Evolutionary conservation across 2,113 vertebrate genomes (phyloP).

Genomic region (Ardeotis arabs): DNA sequence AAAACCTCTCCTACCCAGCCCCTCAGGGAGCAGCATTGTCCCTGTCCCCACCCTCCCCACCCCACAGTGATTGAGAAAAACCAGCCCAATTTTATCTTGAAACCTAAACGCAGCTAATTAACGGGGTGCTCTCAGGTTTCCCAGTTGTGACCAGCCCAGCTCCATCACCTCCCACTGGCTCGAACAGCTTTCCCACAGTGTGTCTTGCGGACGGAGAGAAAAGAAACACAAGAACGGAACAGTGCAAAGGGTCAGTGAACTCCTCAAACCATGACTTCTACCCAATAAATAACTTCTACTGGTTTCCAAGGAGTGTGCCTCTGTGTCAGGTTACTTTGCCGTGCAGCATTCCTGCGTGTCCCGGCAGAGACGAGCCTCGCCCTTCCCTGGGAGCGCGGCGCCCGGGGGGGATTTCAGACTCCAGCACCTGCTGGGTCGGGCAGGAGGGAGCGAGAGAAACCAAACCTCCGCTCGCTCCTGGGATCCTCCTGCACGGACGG

Average conservation of each 20-base stretch:
- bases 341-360: rapidly evolving
- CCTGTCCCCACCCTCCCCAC: too few relatives aligned
- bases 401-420: background rate
- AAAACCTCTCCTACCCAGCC: background rate
- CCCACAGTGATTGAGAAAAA: background rate
- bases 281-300: slow-evolving; percentile 29
- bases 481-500: background rate
- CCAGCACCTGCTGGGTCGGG: background rate
- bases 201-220: background rate
- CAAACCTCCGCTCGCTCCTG: background rate
- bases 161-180: background rate
- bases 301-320: background rate
- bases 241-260: background rate
- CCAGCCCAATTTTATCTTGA: background rate
- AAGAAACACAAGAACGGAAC: background rate
- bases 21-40: background rate
- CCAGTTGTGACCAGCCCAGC: background rate
- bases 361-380: rapidly evolving
- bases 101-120: background rate
- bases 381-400: rapidly evolving
- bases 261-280: background rate
- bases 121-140: background rate
- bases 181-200: background rate
- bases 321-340: background rate
- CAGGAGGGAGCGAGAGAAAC: background rate